Percentiles rank a stretch among this genome's conserved stretches.
These are phyloP conservation scores for Mionectes olivaceus DNA, from an alignment of 2,797 vertebrate genomes.

Conservation along the genomic window DNA sequence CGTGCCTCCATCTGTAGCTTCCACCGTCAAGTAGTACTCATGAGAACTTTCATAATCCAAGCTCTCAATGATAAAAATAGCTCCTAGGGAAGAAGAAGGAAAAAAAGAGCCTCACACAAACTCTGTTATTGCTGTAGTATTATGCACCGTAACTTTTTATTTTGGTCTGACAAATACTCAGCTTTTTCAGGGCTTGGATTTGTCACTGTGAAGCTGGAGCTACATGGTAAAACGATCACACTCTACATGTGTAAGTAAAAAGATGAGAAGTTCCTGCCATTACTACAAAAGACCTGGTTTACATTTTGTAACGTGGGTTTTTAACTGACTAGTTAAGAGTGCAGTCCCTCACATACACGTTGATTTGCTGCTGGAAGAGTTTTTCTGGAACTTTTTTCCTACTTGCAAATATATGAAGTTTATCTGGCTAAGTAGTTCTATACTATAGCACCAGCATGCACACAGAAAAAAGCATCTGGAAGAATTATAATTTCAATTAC, in stretches of 20 bases:
- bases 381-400: neutral
- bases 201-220: neutral
- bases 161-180: neutral
- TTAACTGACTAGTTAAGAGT: neutral
- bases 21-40: constrained; percentile 94
- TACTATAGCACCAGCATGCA: neutral
- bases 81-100: constrained; percentile 77
- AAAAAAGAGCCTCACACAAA: neutral
- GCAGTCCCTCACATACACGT: neutral
- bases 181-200: neutral
- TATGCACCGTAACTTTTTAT: neutral
- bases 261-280: neutral
- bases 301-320: neutral
- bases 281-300: neutral
- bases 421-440: neutral
- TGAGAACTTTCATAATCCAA: constrained; percentile 93
- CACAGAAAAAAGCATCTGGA: neutral
- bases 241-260: neutral
- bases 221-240: neutral
- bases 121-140: neutral
- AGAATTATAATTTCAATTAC: neutral
- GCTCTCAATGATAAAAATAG: constrained; percentile 90
- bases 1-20: constrained; percentile 92
- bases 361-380: neutral
- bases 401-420: neutral